Evolutionary conservation across 2,797 vertebrate genomes (phyloP).

Genomic region (Pteropus rufus): DNA sequence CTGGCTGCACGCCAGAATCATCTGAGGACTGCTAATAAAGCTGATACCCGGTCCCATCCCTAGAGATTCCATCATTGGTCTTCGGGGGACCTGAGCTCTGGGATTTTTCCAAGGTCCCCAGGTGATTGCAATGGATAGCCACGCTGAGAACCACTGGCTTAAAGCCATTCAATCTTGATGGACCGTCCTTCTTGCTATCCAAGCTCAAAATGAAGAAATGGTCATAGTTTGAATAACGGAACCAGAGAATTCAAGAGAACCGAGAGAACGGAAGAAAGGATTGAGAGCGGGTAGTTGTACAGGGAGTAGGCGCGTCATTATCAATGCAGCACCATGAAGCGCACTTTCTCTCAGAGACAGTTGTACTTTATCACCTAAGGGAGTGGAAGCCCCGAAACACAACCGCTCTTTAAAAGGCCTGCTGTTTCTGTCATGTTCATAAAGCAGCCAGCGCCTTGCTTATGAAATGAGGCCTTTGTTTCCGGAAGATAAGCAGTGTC

Average conservation of each 20-base stretch:
- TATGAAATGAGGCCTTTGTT: neutral
- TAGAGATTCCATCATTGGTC: neutral
- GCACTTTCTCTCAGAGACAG: neutral
- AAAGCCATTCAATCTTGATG: neutral
- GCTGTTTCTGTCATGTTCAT: neutral
- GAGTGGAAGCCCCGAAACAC: neutral
- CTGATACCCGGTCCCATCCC: neutral
- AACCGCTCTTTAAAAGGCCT: neutral
- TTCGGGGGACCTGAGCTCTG: neutral
- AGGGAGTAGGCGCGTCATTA: neutral
- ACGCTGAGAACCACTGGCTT: neutral
- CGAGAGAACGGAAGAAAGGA: neutral
- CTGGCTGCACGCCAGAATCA: neutral
- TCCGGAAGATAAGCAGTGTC: neutral
- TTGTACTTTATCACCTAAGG: neutral
- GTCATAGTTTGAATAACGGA: neutral
- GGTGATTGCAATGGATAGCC: neutral
- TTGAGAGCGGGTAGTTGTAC: neutral
- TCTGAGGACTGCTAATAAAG: neutral
- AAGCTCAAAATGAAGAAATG: neutral
- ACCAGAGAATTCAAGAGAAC: neutral
- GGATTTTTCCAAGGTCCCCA: neutral
- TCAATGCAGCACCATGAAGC: neutral
- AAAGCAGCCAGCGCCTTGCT: neutral
- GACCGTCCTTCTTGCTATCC: neutral